These are phyloP conservation scores for Babyrousa celebensis DNA, from an alignment of 2,797 vertebrate species.

Conservation along the genomic window DNA sequence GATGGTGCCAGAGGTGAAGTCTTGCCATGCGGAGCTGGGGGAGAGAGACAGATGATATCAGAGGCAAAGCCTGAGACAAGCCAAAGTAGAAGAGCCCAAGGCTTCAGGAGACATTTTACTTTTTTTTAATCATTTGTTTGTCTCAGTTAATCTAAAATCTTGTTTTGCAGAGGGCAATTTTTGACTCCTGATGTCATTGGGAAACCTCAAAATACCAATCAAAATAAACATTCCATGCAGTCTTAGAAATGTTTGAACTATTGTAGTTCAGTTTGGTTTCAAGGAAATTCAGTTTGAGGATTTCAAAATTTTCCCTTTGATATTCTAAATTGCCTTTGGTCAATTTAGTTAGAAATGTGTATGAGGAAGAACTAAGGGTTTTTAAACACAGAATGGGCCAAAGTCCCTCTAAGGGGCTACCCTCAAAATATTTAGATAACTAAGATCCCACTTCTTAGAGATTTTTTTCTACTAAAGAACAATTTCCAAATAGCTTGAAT, in stretches of 20 bases:
- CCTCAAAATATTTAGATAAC: background rate
- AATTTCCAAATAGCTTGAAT: background rate
- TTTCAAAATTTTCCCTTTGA: background rate
- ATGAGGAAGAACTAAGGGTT: background rate
- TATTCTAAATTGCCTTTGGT: background rate
- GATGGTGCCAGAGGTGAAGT: background rate
- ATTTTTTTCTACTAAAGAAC: background rate
- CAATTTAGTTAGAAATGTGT: background rate
- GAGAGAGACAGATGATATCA: background rate
- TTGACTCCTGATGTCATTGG: background rate
- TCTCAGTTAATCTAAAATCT: background rate
- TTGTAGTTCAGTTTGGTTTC: background rate
- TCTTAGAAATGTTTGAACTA: background rate
- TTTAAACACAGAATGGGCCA: background rate
- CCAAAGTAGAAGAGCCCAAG: background rate
- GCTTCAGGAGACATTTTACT: background rate
- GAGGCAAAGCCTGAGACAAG: background rate
- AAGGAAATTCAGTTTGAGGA: background rate
- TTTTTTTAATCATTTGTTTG: background rate
- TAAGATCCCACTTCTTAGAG: background rate
- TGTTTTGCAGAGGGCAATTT: background rate
- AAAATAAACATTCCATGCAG: background rate
- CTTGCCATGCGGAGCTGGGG: background rate
- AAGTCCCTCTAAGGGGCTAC: background rate
- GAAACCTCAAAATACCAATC: background rate